These are phyloP conservation scores for Anastrepha obliqua DNA, from an alignment of 1,140 invertebrate species.

Conservation along the genomic window DNA sequence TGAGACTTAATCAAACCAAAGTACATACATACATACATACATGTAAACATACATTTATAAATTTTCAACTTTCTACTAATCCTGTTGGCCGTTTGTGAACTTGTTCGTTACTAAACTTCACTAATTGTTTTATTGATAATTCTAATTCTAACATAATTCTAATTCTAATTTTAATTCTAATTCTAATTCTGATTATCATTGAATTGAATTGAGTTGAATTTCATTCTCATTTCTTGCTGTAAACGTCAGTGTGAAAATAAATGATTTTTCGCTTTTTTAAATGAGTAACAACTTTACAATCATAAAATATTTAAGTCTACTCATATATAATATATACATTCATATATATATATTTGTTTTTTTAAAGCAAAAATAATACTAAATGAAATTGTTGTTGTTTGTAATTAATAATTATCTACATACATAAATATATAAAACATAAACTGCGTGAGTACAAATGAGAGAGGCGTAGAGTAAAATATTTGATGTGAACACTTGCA, in stretches of 20 bases:
- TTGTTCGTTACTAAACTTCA: slow-evolving; percentile 25
- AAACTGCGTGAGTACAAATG: background rate
- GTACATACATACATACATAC: background rate
- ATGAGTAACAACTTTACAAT: background rate
- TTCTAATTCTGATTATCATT: background rate
- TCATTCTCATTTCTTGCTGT: slow-evolving; percentile 12
- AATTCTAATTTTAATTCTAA: background rate
- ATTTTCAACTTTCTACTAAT: slow-evolving; percentile 61
- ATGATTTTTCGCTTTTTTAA: slow-evolving; percentile 9
- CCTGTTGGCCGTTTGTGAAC: slow-evolving; percentile 72
- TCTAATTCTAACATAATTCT: background rate
- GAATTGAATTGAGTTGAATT: slow-evolving; percentile 30
- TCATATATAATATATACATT: background rate
- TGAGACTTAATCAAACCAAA: background rate
- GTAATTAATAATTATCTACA: background rate
- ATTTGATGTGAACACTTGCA: background rate
- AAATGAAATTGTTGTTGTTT: background rate
- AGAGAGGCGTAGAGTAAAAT: background rate
- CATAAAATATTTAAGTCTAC: background rate
- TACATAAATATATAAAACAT: background rate
- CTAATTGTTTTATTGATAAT: slow-evolving; percentile 1
- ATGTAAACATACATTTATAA: background rate
- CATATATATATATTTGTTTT: background rate
- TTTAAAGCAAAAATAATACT: background rate
- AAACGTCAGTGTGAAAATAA: slow-evolving; percentile 6